These are phyloP conservation scores for Phylloscopus whistleri DNA, from an alignment of 2,113 vertebrate genomes.

Conservation along the genomic window DNA sequence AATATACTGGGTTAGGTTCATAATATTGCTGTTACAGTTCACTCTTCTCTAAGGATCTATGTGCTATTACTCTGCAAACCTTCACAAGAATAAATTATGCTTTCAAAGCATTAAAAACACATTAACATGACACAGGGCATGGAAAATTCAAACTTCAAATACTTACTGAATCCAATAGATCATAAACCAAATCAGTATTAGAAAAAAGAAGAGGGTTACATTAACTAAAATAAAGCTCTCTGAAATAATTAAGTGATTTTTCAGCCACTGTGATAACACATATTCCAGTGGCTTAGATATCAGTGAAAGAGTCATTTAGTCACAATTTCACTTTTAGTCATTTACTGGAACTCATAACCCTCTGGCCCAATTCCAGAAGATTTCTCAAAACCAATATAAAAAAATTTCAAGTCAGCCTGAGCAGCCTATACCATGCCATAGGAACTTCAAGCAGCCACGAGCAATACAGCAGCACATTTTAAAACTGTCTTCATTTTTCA, in stretches of 20 bases:
- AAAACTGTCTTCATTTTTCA: background rate
- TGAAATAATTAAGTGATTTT: slow-evolving; percentile 38
- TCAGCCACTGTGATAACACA: slow-evolving; percentile 22
- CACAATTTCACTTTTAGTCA: slow-evolving; percentile 44
- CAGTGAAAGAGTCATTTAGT: slow-evolving; percentile 47
- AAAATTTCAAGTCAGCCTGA: background rate
- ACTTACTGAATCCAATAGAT: slow-evolving; percentile 36
- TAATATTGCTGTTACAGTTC: background rate
- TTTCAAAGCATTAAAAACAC: slow-evolving; percentile 13
- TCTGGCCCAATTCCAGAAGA: slow-evolving; percentile 50
- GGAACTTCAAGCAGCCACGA: background rate
- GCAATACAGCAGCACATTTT: background rate
- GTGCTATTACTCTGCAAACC: background rate
- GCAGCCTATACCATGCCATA: background rate
- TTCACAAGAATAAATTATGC: background rate
- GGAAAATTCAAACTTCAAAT: slow-evolving; percentile 59
- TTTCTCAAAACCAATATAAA: slow-evolving; percentile 21
- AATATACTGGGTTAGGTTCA: background rate
- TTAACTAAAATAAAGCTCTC: slow-evolving; percentile 39
- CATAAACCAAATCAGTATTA: slow-evolving; percentile 43
- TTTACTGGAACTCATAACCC: slow-evolving; percentile 52
- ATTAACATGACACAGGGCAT: slow-evolving; percentile 36
- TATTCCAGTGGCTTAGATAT: slow-evolving; percentile 15
- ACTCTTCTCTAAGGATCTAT: background rate
- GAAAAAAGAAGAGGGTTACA: background rate